A percentile compares a stretch with the other conserved stretches of the same genome.
phyloP scores from a whole-genome alignment of 2,113 vertebrate genomes.

The Rhipidura dahli region DNA sequence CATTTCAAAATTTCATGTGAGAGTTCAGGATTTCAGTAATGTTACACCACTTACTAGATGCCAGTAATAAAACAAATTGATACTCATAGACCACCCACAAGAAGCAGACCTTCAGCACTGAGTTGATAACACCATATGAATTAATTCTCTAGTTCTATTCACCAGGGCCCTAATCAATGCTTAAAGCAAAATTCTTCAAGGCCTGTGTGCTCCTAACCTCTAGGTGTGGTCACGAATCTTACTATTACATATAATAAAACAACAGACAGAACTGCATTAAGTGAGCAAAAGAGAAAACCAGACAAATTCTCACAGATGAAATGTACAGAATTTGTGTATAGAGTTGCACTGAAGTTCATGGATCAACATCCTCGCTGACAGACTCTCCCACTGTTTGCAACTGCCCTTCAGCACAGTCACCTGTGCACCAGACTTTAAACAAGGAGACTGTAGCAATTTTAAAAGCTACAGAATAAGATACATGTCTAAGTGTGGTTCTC shows the following conservation, averaged over 20 bases:
- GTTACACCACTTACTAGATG: background rate
- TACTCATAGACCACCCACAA: background rate
- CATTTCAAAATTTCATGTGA: background rate
- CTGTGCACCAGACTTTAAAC: background rate
- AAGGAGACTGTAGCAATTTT: background rate
- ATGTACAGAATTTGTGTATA: background rate
- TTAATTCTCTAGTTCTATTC: background rate
- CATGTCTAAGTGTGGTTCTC: background rate
- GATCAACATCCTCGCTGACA: background rate
- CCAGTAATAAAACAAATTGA: background rate
- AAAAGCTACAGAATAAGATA: background rate
- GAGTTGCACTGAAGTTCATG: background rate
- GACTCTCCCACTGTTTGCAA: background rate
- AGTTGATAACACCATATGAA: background rate
- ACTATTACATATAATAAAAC: background rate
- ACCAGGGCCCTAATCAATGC: background rate
- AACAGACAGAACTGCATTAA: background rate
- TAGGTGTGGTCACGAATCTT: background rate
- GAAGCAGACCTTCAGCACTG: background rate
- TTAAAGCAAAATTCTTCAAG: background rate
- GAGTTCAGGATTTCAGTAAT: background rate
- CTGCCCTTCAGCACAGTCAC: background rate
- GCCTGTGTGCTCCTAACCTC: background rate
- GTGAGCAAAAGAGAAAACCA: background rate
- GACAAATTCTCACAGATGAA: background rate